A percentile compares a stretch with the other conserved stretches of the same genome.
phyloP scores from a whole-genome alignment of 2,888 invertebrate species.

The Dryobota labecula region DNA sequence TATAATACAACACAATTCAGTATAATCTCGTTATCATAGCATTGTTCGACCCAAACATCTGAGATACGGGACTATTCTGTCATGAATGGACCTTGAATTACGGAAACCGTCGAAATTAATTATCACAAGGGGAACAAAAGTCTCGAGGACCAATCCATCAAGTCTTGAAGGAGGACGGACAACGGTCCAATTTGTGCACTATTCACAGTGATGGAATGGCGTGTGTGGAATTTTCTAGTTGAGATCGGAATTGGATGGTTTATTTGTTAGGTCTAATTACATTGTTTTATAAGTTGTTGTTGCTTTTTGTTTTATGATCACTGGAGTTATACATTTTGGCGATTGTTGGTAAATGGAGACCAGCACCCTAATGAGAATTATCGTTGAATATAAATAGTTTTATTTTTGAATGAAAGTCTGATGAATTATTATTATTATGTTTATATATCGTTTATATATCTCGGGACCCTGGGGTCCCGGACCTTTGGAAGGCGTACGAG shows the following conservation, averaged over 20 bases:
- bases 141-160: conserved; percentile 79
- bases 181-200: conserved; percentile 71
- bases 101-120: conserved; percentile 78
- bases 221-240: conserved; percentile 49
- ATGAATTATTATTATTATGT: no score
- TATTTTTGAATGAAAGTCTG: no score
- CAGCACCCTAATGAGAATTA: no score
- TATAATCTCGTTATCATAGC: conserved; percentile 64
- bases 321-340: not conserved
- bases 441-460: no score
- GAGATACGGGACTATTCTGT: conserved; percentile 68
- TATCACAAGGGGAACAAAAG: conserved; percentile 78
- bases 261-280: conserved; percentile 25
- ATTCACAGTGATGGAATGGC: conserved; percentile 56
- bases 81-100: conserved; percentile 69
- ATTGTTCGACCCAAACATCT: conserved; percentile 66
- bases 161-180: conserved; percentile 75
- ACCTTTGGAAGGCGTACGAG: no score
- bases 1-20: conserved; percentile 63
- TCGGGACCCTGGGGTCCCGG: no score
- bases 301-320: not conserved
- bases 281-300: not conserved
- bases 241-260: conserved; percentile 35
- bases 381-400: no score
- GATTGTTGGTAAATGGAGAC: not conserved